A percentile compares a stretch with the other conserved stretches of the same genome.
Conservation (phyloP, 2,797 vertebrate species). For the Alcedo atthis region DNA sequence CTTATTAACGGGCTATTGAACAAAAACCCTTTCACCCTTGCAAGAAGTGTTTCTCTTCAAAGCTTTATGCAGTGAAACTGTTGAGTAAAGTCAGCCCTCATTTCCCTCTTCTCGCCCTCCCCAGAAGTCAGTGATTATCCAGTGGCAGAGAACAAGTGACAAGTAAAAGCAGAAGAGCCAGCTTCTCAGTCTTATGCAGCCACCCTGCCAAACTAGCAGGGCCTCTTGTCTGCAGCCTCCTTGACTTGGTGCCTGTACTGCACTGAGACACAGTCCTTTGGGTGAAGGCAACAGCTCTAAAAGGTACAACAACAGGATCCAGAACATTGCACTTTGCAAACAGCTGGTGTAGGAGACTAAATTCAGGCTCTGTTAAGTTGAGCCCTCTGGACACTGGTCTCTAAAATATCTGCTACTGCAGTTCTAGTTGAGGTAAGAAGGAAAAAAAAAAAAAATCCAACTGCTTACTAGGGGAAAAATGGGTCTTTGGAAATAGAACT, state of each 20-base stretch:
- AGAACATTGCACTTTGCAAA: neutral
- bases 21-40: neutral
- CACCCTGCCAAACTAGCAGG: neutral
- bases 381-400: neutral
- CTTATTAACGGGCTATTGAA: neutral
- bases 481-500: neutral
- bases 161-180: neutral
- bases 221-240: neutral
- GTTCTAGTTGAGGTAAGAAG: neutral
- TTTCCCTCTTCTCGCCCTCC: neutral
- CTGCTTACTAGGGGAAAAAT: neutral
- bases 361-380: neutral
- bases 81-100: neutral
- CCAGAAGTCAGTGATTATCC: neutral
- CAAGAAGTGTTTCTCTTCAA: neutral
- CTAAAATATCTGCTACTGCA: neutral
- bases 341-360: neutral
- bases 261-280: neutral
- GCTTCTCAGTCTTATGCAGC: neutral
- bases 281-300: neutral
- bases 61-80: neutral
- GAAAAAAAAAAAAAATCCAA: neutral
- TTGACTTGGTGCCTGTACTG: fast-evolving
- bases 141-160: neutral
- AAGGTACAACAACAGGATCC: neutral